Base-by-base conservation (phyloP, 1,140 invertebrate genomes). In the Cryptotermes secundus region DNA sequence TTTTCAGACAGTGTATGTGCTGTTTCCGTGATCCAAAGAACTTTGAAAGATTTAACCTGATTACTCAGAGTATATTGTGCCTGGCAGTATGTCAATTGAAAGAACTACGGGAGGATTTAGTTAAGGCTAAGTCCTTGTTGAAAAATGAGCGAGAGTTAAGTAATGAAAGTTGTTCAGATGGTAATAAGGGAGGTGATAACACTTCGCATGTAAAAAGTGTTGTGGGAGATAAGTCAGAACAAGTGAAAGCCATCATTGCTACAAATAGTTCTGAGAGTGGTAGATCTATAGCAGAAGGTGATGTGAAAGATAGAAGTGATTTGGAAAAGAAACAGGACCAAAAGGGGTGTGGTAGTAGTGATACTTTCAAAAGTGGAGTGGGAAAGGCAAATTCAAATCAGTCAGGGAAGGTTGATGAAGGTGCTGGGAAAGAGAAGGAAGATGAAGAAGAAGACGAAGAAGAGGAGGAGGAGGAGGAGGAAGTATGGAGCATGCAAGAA, bases 21-120 rank as follows among this genome's bases (percentile, higher is more conserved):
- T 96, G 96, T 90, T 97, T 96, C 90, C 93, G 96, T 86, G 96
- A 97, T 90, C 92, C 93, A 83, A 97, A 97, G 89, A 97, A 97
- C 88, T 96, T 97, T 90, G 96, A 97, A 89, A 92, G 96, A 86
- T 96, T 97, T 87, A 96, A 96, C 89, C 92, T 95, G 87, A 90
- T 97, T 83, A 95, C 96, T 79, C 96, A 97, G 88, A 95, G 95
- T 83, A 92, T 97, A 85, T 93, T 97, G 81, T 93, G 93, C 85
- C 90, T 95, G 83, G 92, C 94, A 65, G 92, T 96, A 35, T 94
- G 93, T 88, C 94, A 95, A 88, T 89, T 96, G n/a, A 94, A 95
- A 89, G 91, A 92, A 86, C 92, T 96, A 84, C 90, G 86, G 35
- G 86, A 87, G 72, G 86, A 88, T 49, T 86, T 87, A 82, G 87